Conservation (phyloP, 2,797 vertebrate genomes). For the Dendrocincla tyrannina region DNA sequence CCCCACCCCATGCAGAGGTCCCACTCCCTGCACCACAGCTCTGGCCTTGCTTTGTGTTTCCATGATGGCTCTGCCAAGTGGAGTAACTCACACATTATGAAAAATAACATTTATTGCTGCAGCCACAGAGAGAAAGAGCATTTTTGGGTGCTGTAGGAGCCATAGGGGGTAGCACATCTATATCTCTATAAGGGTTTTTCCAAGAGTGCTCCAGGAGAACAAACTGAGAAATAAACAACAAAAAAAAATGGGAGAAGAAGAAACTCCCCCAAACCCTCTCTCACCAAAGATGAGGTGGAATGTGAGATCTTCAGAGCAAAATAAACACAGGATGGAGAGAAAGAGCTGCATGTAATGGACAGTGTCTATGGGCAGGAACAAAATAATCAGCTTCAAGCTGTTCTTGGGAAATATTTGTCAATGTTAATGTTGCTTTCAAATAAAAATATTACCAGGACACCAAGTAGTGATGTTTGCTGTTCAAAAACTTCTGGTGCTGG, state of each 20-base stretch:
- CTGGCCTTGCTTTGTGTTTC: neutral
- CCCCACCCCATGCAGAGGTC: neutral
- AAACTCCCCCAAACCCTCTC: neutral
- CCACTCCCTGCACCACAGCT: neutral
- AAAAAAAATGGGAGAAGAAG: neutral
- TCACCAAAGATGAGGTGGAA: neutral
- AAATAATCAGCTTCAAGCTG: neutral
- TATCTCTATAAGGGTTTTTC: neutral
- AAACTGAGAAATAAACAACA: neutral
- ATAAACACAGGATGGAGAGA: neutral
- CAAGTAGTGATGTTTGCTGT: neutral
- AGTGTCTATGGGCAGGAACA: neutral
- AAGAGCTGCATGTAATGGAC: neutral
- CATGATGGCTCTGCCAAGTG: rapidly evolving
- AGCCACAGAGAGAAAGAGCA: neutral
- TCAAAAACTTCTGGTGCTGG: neutral
- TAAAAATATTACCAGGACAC: neutral
- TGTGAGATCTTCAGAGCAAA: neutral
- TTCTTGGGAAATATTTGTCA: neutral
- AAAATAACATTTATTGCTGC: neutral
- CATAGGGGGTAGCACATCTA: neutral
- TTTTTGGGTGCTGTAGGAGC: neutral
- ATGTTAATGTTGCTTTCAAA: neutral
- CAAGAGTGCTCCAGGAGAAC: neutral
- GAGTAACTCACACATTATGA: neutral